Evolutionary conservation across 2,797 vertebrate genomes (phyloP).

Genomic region (Limosa lapponica): DNA sequence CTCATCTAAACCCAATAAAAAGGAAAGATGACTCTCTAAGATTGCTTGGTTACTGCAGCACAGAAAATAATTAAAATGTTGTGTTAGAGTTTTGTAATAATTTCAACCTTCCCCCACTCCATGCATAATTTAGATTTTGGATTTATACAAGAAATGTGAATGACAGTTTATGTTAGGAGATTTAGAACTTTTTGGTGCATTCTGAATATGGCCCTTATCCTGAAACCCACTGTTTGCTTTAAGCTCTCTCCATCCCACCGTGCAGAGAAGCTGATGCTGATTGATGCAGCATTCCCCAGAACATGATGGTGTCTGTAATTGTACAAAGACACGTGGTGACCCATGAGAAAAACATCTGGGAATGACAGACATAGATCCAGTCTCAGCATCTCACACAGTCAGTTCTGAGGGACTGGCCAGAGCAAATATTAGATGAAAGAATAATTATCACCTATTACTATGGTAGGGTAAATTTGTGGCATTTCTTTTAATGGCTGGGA

Average conservation of each 20-base stretch:
- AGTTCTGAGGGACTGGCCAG: not conserved
- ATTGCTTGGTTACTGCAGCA: not conserved
- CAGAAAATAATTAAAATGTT: not conserved
- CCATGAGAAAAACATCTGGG: not conserved
- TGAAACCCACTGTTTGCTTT: not conserved
- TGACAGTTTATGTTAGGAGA: not conserved
- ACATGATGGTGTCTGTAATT: not conserved
- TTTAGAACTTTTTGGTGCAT: not conserved
- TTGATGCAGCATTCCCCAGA: slow-evolving; percentile 2
- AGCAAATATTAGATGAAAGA: not conserved
- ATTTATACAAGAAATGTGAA: not conserved
- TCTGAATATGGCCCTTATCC: not conserved
- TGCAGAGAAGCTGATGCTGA: not conserved
- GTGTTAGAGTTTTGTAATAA: not conserved
- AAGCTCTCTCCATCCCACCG: not conserved
- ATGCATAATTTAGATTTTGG: not conserved
- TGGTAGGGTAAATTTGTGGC: not conserved
- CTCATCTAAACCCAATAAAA: not conserved
- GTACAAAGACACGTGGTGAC: not conserved
- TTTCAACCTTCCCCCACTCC: not conserved
- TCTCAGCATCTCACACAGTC: not conserved
- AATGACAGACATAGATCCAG: not conserved
- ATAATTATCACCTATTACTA: not conserved
- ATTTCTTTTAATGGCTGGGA: not conserved
- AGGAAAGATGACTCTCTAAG: not conserved